These are phyloP conservation scores for Pterocles orientalis DNA, from an alignment of 2,113 vertebrate genomes.

Conservation along the genomic window DNA sequence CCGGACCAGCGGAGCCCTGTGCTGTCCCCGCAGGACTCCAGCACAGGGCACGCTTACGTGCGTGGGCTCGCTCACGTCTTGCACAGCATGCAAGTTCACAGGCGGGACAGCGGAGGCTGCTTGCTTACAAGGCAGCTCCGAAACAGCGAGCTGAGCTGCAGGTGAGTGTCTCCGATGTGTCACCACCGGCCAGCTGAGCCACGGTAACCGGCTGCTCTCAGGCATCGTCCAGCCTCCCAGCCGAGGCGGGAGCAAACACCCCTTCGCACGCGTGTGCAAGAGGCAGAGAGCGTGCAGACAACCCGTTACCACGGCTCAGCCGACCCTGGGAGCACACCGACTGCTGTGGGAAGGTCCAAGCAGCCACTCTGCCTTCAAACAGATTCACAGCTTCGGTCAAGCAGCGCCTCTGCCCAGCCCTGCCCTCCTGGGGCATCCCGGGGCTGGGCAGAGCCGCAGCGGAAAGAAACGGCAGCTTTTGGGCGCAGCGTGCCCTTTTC, in stretches of 20 bases:
- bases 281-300: not conserved
- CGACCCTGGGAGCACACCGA: not conserved
- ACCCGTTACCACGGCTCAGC: not conserved
- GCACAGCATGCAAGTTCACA: not conserved
- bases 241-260: not conserved
- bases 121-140: not conserved
- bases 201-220: not conserved
- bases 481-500: not conserved
- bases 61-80: not conserved
- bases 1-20: not conserved
- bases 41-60: not conserved
- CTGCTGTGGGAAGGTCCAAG: not conserved
- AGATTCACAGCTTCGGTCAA: not conserved
- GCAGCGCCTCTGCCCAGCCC: not conserved
- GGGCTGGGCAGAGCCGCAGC: not conserved
- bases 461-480: not conserved
- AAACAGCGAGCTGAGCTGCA: not conserved
- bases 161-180: not conserved
- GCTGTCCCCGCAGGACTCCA: not conserved
- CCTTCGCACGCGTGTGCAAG: not conserved
- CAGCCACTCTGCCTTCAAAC: not conserved
- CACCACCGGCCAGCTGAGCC: not conserved
- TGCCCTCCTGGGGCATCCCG: not conserved
- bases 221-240: not conserved
- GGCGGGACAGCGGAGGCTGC: not conserved